Percentiles rank a stretch among this genome's conserved stretches.
These are phyloP conservation scores for Microtus richardsoni DNA, from an alignment of 2,113 vertebrate genomes.

Conservation along the genomic window DNA sequence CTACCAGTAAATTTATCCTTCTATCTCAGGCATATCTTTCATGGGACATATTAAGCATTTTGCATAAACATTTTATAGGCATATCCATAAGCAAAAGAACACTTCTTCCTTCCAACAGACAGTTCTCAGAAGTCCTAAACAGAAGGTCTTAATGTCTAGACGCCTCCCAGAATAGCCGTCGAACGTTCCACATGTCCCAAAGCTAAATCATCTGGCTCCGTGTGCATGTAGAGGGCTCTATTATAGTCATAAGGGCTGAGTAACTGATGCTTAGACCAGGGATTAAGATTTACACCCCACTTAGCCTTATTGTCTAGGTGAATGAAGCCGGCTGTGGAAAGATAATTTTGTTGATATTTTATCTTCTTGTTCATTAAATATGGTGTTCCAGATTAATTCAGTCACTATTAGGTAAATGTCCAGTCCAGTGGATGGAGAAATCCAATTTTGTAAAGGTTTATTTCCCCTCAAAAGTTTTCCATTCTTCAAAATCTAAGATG, in stretches of 20 bases:
- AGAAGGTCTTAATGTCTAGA: constrained; percentile 41
- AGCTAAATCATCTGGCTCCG: not conserved
- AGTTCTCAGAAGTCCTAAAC: constrained; percentile 60
- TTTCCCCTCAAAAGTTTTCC: not conserved
- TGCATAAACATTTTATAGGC: not conserved
- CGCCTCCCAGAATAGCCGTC: constrained; percentile 1
- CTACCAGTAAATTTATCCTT: constrained; percentile 19
- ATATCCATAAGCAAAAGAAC: constrained; percentile 34
- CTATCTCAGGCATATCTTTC: constrained; percentile 16
- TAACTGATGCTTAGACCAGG: not conserved
- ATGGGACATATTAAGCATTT: constrained; percentile 12
- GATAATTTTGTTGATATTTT: not conserved
- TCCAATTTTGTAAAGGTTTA: not conserved
- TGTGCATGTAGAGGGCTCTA: not conserved
- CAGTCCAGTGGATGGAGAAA: not conserved
- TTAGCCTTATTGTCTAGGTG: not conserved
- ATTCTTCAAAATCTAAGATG: constrained; percentile 7
- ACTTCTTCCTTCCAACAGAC: constrained; percentile 10
- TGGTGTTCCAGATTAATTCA: not conserved
- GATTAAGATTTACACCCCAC: not conserved
- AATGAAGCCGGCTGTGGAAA: not conserved
- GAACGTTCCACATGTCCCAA: not conserved
- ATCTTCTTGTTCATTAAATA: constrained; percentile 4
- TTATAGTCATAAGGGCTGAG: not conserved
- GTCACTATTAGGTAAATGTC: not conserved